Base-by-base conservation (phyloP, 1,140 invertebrate genomes). In the Telenomus remus region DNA sequence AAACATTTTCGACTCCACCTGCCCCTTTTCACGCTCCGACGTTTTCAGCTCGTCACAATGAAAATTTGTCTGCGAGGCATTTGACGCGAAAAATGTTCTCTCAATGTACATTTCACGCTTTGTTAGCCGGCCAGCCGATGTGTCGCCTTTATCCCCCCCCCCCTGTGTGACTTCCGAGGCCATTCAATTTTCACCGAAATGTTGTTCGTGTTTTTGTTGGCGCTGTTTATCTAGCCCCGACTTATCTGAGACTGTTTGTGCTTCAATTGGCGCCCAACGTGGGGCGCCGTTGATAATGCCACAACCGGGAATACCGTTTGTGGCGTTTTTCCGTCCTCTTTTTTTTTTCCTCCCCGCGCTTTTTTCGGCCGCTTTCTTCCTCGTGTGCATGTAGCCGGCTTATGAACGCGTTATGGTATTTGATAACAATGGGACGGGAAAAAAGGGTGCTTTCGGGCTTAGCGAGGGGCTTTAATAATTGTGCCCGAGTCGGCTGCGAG, bases 51-150 rank as follows among this genome's bases (percentile, higher is more conserved):
- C 15, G 27, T 60, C 60, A 87, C 84, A 88, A 88, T 86, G 80
- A 81, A 86, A 88, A 88, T 88, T 88, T 88, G 86, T 87, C 86
- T 80, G 78, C 80, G 71, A 68, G 55, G 55, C 73, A 84, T 84
- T 86, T 85, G 85, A 87, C 85, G 85, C 85, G 83, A 82, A 82
- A 87, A 86, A 76, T 77, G 63, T 39, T 60, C 55, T 75, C 79
- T 66, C 43, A 61, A 70, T 63, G 55, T 53, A 79, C 82, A 87
- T 87, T 88, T 87, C 82, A 76, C 76, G 82, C 85, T 85, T 85
- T 86, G 83, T 84, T 85, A 84, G 64, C 13, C 57, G 35, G 19
- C 19, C 34, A 64, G 57, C 68, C 68, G 60, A 71, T 54, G 11
- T 11, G 53, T n/a, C 12, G 15, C 51, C 16, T 80, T 78, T 74